phyloP scores from a whole-genome alignment of 2,113 vertebrate species.

The Alectura lathami region DNA sequence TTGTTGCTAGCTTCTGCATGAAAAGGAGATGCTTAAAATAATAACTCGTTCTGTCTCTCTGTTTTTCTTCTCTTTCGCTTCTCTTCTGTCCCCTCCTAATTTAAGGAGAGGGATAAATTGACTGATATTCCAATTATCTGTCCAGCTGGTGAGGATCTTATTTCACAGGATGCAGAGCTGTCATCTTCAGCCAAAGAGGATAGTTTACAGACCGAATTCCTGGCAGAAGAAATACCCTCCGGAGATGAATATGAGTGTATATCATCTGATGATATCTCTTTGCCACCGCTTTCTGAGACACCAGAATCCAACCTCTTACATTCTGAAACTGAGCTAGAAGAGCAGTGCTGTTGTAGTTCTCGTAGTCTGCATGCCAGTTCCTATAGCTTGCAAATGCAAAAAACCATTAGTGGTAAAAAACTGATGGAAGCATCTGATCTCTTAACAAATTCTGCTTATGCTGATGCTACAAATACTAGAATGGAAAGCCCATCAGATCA shows the following conservation, averaged over 20 bases:
- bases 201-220: conserved; percentile 71
- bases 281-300: conserved; percentile 89
- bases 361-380: conserved; percentile 71
- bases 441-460: conserved; percentile 70
- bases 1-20: neutral
- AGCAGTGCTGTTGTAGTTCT: conserved; percentile 75
- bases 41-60: neutral
- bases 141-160: conserved; percentile 62
- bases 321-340: conserved; percentile 85
- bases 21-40: neutral
- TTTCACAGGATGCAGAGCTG: conserved; percentile 60
- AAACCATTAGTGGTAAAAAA: conserved; percentile 41
- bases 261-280: conserved; percentile 91
- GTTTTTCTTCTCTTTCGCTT: neutral
- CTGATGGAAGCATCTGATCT: conserved; percentile 25
- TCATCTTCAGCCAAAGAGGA: conserved; percentile 53
- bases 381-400: conserved; percentile 71
- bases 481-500: conserved; percentile 67
- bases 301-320: conserved; percentile 83
- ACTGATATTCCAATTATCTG: conserved; percentile 19
- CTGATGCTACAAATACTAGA: conserved; percentile 40
- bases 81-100: neutral
- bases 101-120: conserved; percentile 43
- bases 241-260: conserved; percentile 89
- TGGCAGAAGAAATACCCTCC: conserved; percentile 78